Conservation (phyloP, 2,888 invertebrate genomes). For the Trissolcus brochymenae region DNA sequence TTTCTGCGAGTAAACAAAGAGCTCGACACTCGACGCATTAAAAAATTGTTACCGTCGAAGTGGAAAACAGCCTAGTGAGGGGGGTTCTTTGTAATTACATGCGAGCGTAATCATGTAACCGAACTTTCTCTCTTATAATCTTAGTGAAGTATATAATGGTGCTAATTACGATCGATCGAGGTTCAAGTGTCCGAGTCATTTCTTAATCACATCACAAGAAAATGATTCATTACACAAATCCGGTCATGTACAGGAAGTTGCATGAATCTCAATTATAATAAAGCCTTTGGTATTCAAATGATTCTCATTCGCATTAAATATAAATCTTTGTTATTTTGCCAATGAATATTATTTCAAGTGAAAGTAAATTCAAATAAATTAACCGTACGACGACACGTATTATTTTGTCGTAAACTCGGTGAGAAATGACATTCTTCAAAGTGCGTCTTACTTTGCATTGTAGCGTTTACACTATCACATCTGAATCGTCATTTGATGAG, state of each 20-base stretch:
- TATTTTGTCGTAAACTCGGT: slow-evolving; percentile 21
- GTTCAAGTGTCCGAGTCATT: slow-evolving; percentile 56
- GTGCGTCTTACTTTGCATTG: too few relatives aligned
- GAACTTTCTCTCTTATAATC: slow-evolving; percentile 55
- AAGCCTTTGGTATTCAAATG: slow-evolving; percentile 20
- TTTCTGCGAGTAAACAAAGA: too few relatives aligned
- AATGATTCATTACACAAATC: slow-evolving; percentile 59
- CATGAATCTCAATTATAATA: slow-evolving; percentile 48
- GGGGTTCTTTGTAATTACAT: slow-evolving; percentile 29
- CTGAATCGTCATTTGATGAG: slow-evolving; percentile 32
- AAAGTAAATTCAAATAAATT: slow-evolving; percentile 62
- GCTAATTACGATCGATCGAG: slow-evolving; percentile 54
- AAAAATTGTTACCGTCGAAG: slow-evolving; percentile 3
- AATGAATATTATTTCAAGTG: slow-evolving; percentile 55
- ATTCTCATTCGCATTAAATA: slow-evolving; percentile 35
- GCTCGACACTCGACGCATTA: neutral
- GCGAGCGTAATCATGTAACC: slow-evolving; percentile 42
- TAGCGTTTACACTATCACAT: too few relatives aligned
- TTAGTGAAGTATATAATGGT: slow-evolving; percentile 52
- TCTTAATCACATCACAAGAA: slow-evolving; percentile 57
- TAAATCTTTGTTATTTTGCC: slow-evolving; percentile 22
- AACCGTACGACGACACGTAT: slow-evolving; percentile 52
- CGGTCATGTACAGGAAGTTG: slow-evolving; percentile 56
- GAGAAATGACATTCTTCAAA: too few relatives aligned
- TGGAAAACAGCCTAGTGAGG: too few relatives aligned